Conservation (phyloP, 2,888 invertebrate genomes). For the Imbricaverruca yamaguchii region DNA sequence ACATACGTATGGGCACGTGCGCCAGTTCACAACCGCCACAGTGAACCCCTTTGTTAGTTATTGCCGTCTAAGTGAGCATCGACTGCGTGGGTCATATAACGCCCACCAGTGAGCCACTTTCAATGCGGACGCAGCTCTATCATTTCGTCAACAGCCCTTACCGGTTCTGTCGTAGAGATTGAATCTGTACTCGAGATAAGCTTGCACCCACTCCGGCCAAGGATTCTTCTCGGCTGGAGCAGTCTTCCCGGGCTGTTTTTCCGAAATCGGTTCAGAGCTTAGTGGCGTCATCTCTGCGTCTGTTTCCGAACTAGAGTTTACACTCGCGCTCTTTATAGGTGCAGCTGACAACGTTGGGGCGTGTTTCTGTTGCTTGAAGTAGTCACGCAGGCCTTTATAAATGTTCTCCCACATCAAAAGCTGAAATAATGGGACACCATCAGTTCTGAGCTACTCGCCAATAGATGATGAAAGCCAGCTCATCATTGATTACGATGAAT, state of each 20-base stretch:
- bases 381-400: background rate
- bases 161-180: conserved; percentile 5
- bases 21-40: too few relatives aligned
- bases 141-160: background rate
- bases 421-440: background rate
- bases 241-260: background rate
- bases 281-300: background rate
- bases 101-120: too few relatives aligned
- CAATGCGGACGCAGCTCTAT: too few relatives aligned
- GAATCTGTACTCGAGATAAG: conserved; percentile 9
- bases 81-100: too few relatives aligned
- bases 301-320: background rate
- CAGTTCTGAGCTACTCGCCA: too few relatives aligned
- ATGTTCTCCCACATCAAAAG: conserved; percentile 15
- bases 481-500: too few relatives aligned
- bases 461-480: too few relatives aligned
- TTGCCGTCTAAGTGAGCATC: too few relatives aligned
- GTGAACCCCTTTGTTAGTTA: too few relatives aligned
- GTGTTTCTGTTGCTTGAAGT: background rate
- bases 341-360: background rate
- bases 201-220: conserved; percentile 1
- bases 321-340: background rate
- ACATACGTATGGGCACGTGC: too few relatives aligned
- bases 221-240: background rate
- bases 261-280: background rate